Evolutionary conservation across 2,888 invertebrate species (phyloP).

Genomic region (Caenorhabditis sp.): DNA sequence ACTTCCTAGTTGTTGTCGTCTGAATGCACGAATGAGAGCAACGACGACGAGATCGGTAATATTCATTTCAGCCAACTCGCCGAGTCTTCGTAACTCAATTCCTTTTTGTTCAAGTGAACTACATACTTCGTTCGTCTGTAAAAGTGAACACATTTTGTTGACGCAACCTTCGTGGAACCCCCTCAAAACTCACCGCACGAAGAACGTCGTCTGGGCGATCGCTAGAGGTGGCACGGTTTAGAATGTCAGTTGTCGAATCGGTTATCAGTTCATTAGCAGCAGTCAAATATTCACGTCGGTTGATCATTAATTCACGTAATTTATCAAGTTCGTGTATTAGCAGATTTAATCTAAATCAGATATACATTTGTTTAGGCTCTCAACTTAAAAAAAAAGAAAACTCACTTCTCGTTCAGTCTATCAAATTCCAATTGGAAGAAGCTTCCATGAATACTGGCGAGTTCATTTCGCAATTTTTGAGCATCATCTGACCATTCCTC

Average conservation of each 20-base stretch:
- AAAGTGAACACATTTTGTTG: background rate
- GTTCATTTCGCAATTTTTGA: conserved; percentile 49
- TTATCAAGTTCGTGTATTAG: conserved; percentile 60
- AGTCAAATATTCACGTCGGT: conserved; percentile 47
- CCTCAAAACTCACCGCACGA: conserved; percentile 40
- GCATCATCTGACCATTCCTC: conserved; percentile 60
- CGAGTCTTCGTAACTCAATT: conserved; percentile 50
- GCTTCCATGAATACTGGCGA: conserved; percentile 61
- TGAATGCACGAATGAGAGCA: conserved; percentile 45
- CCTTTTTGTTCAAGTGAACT: conserved; percentile 52
- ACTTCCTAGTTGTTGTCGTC: conserved; percentile 56
- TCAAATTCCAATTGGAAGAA: conserved; percentile 68
- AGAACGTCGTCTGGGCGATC: conserved; percentile 48
- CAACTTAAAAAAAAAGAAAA: background rate
- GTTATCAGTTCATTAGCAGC: conserved; percentile 49
- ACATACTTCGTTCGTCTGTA: conserved; percentile 56
- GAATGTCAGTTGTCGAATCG: conserved; percentile 49
- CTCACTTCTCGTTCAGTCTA: conserved; percentile 65
- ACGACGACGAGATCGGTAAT: conserved; percentile 56
- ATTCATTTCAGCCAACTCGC: conserved; percentile 61
- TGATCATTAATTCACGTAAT: conserved; percentile 48
- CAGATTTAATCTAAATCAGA: conserved; percentile 55
- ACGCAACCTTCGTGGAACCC: no score
- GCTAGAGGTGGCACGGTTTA: conserved; percentile 57
- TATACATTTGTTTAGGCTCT: background rate